phyloP scores from a whole-genome alignment of 2,888 invertebrate species.

The Limnephilus lunatus region DNA sequence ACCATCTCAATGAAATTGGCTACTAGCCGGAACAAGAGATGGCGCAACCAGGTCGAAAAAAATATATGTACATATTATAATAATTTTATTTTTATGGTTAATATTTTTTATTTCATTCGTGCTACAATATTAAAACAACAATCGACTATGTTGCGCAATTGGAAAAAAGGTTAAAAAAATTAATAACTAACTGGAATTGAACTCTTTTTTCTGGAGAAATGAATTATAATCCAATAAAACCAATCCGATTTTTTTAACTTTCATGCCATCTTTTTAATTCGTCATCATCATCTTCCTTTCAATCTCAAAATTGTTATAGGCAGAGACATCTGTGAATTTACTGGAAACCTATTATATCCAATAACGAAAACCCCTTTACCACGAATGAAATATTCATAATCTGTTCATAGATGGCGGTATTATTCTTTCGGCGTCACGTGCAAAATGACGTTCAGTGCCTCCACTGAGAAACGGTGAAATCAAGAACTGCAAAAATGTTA shows the following conservation, averaged over 20 bases:
- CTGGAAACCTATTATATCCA: background rate
- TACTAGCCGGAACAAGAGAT: too few relatives aligned
- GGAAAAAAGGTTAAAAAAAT: too few relatives aligned
- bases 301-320: background rate
- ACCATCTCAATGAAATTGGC: too few relatives aligned
- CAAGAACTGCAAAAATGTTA: background rate
- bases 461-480: background rate
- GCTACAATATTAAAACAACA: too few relatives aligned
- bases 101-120: too few relatives aligned
- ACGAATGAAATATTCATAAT: background rate
- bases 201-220: background rate
- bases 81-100: too few relatives aligned
- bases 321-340: background rate
- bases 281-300: too few relatives aligned
- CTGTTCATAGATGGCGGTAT: background rate
- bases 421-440: background rate
- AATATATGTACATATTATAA: too few relatives aligned
- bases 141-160: too few relatives aligned
- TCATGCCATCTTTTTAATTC: background rate
- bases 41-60: too few relatives aligned
- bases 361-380: background rate
- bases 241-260: background rate
- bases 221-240: background rate
- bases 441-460: background rate
- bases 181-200: too few relatives aligned